Base-by-base conservation (phyloP, 2,113 vertebrate genomes). In the Tetrao urogallus region DNA sequence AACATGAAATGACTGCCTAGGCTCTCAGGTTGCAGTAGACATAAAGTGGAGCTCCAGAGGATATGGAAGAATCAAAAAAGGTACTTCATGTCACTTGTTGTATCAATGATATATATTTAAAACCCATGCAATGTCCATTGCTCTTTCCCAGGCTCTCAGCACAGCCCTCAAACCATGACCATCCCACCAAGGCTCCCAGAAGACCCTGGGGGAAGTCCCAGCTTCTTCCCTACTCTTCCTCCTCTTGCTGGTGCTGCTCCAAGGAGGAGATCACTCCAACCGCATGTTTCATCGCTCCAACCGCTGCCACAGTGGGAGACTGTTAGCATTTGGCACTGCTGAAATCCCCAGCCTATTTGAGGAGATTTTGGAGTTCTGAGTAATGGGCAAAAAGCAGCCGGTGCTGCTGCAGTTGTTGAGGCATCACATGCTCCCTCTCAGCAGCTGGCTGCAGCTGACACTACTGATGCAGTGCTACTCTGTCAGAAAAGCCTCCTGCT, bases 401-500 rank as follows among this genome's bases (percentile, higher is more conserved):
- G 36, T 22, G 21, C 56, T 76, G 54, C 60, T 82, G 57, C 28
- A 52, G n/a, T 52, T 57, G 38, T 21, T 30, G 8, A 1, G 3
- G 36, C 50, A 47, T 15, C 42, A 78, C 56, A 56, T 1, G 10
- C 19, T 76, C n/a, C 64, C 36, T 25, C 32, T 80, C 42, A 73
- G 77, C 78, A 81, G 79, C 86, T 75, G 84, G n/a, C 15, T 85
- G 43, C 58, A 69, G 65, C 12, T 1, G 2, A 38, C 34, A 34
- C 60, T 42, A 13, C 50, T 30, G 60, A 56, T 86, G 22, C 32
- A 18, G 21, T 28, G 71, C 38, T 47, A 25, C 22, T 69, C 19
- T 72, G 47, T 15, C 81, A 79, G 40, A 36, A 93, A 83, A 95
- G 25, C 50, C 56, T 88, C 28, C 67, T 86, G 61, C 76, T 92